phyloP scores from a whole-genome alignment of 2,888 invertebrate species.

The Spicauda simplicius region DNA sequence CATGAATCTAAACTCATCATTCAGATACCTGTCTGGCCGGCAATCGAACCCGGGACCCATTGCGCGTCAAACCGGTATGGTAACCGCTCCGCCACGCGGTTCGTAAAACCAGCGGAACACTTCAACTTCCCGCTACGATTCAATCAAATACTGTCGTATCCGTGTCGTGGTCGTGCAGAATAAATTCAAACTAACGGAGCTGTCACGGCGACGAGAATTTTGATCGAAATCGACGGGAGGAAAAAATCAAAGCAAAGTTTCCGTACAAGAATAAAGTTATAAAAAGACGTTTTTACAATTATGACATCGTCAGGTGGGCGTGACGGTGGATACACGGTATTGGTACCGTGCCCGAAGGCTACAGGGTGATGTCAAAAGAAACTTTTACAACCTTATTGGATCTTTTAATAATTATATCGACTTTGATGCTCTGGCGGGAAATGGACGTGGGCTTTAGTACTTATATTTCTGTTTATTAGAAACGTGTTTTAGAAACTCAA shows the following conservation, averaged over 20 bases:
- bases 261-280: constrained; percentile 61
- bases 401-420: constrained; percentile 2
- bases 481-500: no score
- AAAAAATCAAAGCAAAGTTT: constrained; percentile 71
- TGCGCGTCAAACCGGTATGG: no score
- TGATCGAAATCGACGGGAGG: constrained; percentile 67
- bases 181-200: constrained; percentile 38
- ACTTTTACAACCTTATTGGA: constrained; percentile 3
- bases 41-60: no score
- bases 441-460: background rate
- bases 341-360: constrained; percentile 1
- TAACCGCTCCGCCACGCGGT: no score
- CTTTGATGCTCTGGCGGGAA: background rate
- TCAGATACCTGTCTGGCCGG: no score
- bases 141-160: background rate
- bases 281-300: constrained; percentile 66
- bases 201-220: constrained; percentile 52
- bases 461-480: no score
- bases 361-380: constrained; percentile 19
- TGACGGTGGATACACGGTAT: constrained; percentile 50
- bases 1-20: no score
- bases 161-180: constrained; percentile 12
- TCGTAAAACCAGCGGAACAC: no score
- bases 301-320: constrained; percentile 70
- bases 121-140: background rate